Conservation (phyloP, 37 sponge, comb jelly and placozoan species). For the Theonella swinhoei region DNA sequence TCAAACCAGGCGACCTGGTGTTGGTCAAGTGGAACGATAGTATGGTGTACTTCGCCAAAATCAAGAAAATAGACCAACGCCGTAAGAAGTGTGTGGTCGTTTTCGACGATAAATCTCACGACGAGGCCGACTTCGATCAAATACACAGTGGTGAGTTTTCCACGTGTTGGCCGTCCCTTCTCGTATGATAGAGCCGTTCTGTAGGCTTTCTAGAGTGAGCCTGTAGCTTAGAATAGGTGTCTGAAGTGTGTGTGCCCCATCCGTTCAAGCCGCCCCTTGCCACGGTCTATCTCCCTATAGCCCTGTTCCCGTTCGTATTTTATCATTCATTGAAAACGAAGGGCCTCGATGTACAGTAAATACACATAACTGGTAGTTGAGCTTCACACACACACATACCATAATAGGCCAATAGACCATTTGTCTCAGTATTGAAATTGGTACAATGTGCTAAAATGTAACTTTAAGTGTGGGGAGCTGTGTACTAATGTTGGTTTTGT, state of each 20-base stretch:
- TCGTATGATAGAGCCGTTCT: too few relatives aligned
- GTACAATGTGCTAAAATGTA: not conserved
- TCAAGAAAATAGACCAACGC: conserved; percentile 66
- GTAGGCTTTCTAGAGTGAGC: too few relatives aligned
- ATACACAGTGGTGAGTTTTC: conserved; percentile 86
- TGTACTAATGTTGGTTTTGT: too few relatives aligned
- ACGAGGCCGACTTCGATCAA: conserved; percentile 67
- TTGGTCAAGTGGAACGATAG: conserved; percentile 89
- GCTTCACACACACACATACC: not conserved
- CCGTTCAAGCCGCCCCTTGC: too few relatives aligned
- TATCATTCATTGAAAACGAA: too few relatives aligned
- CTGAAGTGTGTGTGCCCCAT: too few relatives aligned
- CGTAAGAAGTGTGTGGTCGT: conserved; percentile 69
- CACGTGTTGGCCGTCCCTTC: not conserved
- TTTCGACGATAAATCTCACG: conserved; percentile 86
- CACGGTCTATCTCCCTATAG: too few relatives aligned
- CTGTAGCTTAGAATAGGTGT: too few relatives aligned
- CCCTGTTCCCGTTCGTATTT: too few relatives aligned
- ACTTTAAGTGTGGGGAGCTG: too few relatives aligned
- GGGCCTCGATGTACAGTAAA: too few relatives aligned
- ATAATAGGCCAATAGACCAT: not conserved
- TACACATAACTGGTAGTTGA: not conserved
- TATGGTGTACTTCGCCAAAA: conserved; percentile 89
- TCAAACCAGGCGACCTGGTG: conserved; percentile 70
- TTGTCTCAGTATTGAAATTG: too few relatives aligned